phyloP scores from a whole-genome alignment of 1,140 invertebrate genomes.

The Pseudomyrmex sp. region DNA sequence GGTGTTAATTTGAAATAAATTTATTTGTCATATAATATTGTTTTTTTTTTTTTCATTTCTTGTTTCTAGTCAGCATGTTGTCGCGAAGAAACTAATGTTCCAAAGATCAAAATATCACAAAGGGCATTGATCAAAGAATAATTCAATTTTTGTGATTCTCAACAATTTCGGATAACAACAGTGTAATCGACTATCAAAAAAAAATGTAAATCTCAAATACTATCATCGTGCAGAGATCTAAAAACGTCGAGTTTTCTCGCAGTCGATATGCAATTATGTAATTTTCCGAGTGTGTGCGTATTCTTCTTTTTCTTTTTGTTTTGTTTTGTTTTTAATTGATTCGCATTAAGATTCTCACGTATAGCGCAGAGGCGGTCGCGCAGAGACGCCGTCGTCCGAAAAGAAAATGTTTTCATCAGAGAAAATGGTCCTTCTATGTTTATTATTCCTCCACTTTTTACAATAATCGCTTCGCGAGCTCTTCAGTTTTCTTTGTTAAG shows the following conservation, averaged over 20 bases:
- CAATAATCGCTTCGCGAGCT: neutral
- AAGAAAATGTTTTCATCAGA: constrained; percentile 26
- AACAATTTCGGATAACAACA: neutral
- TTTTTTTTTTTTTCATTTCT: too few species aligned
- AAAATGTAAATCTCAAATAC: constrained; percentile 30
- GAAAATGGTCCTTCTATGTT: constrained; percentile 13
- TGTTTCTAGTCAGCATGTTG: too few species aligned
- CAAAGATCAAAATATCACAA: neutral
- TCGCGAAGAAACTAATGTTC: too few species aligned
- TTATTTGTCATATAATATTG: too few species aligned
- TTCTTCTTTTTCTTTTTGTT: neutral
- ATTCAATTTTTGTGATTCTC: constrained; percentile 6
- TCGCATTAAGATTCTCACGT: constrained; percentile 63
- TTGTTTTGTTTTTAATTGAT: constrained; percentile 68
- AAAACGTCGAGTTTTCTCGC: constrained; percentile 18
- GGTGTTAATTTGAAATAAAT: neutral
- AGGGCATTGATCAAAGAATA: neutral
- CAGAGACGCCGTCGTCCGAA: neutral
- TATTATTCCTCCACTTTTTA: constrained; percentile 36
- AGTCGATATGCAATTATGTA: constrained; percentile 16
- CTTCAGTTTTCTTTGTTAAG: constrained; percentile 8
- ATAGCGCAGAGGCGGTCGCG: constrained; percentile 5
- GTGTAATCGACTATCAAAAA: constrained; percentile 24
- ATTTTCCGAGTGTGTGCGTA: neutral
- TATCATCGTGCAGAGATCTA: constrained; percentile 8